phyloP scores from a whole-genome alignment of 2,113 vertebrate genomes.

The Felis catus region F.catus_Fca126_mat1.0 CM031413.1:20324501-20325000 shows the following conservation, averaged over 20 bases:
- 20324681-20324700: too few relatives aligned
- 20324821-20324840: neutral
- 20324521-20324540: neutral
- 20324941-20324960: neutral
- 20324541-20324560: neutral
- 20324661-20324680: too few relatives aligned
- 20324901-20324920: neutral
- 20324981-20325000: neutral
- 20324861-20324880: neutral
- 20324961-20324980: neutral
- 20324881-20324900: neutral
- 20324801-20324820: neutral
- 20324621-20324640: too few relatives aligned
- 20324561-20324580: too few relatives aligned
- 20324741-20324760: neutral
- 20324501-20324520: neutral
- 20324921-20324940: neutral
- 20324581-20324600: too few relatives aligned
- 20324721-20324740: too few relatives aligned
- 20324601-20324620: too few relatives aligned
- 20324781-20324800: neutral
- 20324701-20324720: too few relatives aligned
- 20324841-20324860: neutral
- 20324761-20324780: neutral
- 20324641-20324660: too few relatives aligned